These are phyloP conservation scores for Gibbula magus DNA, from an alignment of 2,888 invertebrate species.

Conservation along the genomic window DNA sequence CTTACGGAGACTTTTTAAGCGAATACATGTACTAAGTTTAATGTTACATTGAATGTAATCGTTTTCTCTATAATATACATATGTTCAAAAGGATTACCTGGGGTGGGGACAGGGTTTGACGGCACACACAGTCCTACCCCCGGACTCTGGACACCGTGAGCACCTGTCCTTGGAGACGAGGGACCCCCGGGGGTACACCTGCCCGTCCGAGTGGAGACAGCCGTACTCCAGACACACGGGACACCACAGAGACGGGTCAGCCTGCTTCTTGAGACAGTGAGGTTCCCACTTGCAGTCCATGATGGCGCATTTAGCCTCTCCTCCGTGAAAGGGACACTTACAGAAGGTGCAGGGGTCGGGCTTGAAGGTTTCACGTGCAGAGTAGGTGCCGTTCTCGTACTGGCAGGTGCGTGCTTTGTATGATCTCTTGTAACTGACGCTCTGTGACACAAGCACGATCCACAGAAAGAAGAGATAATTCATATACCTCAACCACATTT, in stretches of 20 bases:
- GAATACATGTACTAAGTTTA: too few relatives aligned
- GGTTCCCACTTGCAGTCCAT: slow-evolving; percentile 35
- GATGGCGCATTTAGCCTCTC: slow-evolving; percentile 30
- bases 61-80: too few relatives aligned
- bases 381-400: slow-evolving; percentile 28
- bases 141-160: slow-evolving; percentile 15
- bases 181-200: slow-evolving; percentile 5
- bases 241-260: slow-evolving; percentile 33
- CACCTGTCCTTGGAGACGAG: background rate
- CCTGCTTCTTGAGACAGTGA: slow-evolving; percentile 35
- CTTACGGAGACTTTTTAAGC: too few relatives aligned
- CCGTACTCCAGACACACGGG: slow-evolving; percentile 36
- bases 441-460: too few relatives aligned
- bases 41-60: too few relatives aligned
- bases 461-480: too few relatives aligned
- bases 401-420: slow-evolving; percentile 22
- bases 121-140: slow-evolving; percentile 17
- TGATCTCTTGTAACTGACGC: too few relatives aligned
- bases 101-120: slow-evolving; percentile 8
- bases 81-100: background rate
- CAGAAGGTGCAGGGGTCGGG: slow-evolving; percentile 42
- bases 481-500: too few relatives aligned
- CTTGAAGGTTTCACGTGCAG: slow-evolving; percentile 32
- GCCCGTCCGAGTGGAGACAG: slow-evolving; percentile 36
- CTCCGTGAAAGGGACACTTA: slow-evolving; percentile 33